These are phyloP conservation scores for Himalopsyche phryganea DNA, from an alignment of 1,140 invertebrate genomes.

Conservation along the genomic window DNA sequence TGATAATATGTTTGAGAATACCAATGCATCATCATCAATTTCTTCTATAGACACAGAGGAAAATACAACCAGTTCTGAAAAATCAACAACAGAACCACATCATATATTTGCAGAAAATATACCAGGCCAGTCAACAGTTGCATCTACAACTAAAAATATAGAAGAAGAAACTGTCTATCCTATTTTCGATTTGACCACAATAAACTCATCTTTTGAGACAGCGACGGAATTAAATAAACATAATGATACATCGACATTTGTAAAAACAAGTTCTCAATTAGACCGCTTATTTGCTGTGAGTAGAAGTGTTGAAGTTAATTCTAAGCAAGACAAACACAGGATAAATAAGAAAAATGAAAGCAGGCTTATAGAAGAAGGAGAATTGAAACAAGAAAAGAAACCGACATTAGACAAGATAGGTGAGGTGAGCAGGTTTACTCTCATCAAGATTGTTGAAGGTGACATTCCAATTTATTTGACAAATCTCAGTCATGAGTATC, in stretches of 20 bases:
- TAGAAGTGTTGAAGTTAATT: conserved; percentile 61
- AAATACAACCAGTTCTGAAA: conserved; percentile 39
- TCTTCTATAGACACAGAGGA: conserved; percentile 36
- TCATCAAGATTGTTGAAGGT: conserved; percentile 61
- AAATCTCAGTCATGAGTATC: conserved; percentile 50
- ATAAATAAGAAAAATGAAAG: conserved; percentile 57
- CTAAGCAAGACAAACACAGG: conserved; percentile 56
- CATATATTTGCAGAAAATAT: conserved; percentile 51
- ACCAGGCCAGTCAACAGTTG: conserved; percentile 18
- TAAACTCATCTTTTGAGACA: neutral
- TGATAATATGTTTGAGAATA: neutral
- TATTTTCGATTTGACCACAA: conserved; percentile 7
- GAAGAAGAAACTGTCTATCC: conserved; percentile 22
- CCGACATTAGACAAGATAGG: conserved; percentile 61
- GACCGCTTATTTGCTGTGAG: conserved; percentile 63
- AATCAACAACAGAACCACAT: conserved; percentile 47
- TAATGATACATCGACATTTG: conserved; percentile 7
- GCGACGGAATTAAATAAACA: conserved; percentile 7
- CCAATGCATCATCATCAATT: neutral
- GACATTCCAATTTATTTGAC: conserved; percentile 53
- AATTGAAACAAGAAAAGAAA: conserved; percentile 53
- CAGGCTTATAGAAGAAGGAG: conserved; percentile 48
- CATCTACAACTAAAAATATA: conserved; percentile 1
- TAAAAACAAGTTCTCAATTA: conserved; percentile 38
- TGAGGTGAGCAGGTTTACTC: conserved; percentile 61